Evolutionary conservation across 2,888 invertebrate genomes (phyloP), one percentile per base, ranked within the genome.

Genomic region (Drosophila pegasa): DNA sequence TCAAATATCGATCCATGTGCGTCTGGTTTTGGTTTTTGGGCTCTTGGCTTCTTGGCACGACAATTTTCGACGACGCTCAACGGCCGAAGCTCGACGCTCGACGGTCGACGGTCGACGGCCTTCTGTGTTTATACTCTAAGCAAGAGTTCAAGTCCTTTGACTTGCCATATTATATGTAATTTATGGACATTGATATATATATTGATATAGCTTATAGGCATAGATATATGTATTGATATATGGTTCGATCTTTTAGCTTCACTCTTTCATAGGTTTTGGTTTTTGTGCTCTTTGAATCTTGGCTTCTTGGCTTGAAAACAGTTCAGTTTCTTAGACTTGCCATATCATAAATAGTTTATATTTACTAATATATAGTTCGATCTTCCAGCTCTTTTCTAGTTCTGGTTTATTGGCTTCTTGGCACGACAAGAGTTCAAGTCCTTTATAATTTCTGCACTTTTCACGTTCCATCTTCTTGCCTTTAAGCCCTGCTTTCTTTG

Each of bases 1-100:
- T 89, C 87, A 88, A 90, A 88, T 90, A 90, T 90, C 90, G 91
- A 90, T 90, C 89, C 76, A 76, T 86, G 73, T 89, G 90, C 89
- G 89, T 89, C 89, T 89, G 90, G 86, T 82, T 77, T 77, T 73
- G 65, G 64, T 78, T 75, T 68, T 73, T 65, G 48, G 72, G 52
- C 57, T 64, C 79, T 78, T 61, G 57, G 65, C 50, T 58, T 62
- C 79, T 78, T 79, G 69, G 60, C 70, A 75, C 82, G 52, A 85
- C 63, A 38, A 77, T 70, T 75, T 84, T 78, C 63, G 79, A 68
- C 80, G 71, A 68, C 72, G 77, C 71, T 75, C 80, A 16, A 31
- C 31, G 31, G 55, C 58, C 52, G n/a, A n/a, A n/a, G n/a, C n/a
- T n/a, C n/a, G n/a, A n/a, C n/a, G n/a, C n/a, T n/a, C n/a, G n/a